These are phyloP conservation scores for Lacerta viridis DNA, from an alignment of 2,797 vertebrate genomes.

Conservation along the genomic window DNA sequence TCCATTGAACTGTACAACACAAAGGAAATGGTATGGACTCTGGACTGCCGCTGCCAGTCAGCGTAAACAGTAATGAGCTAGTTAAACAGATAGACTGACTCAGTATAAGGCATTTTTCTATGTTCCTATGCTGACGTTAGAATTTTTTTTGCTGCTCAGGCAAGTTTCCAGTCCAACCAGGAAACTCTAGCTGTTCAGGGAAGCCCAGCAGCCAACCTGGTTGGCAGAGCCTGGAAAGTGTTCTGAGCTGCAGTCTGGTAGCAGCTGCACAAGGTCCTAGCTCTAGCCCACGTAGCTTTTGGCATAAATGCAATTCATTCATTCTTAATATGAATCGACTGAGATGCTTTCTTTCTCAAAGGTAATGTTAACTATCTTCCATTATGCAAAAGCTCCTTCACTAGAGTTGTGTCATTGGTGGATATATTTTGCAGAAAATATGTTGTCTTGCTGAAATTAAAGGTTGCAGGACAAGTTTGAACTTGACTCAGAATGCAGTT, in stretches of 20 bases:
- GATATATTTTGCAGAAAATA: conserved; percentile 39
- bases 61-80: no score
- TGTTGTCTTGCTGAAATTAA: conserved; percentile 42
- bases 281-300: not conserved
- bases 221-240: not conserved
- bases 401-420: conserved; percentile 33
- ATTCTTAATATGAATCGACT: not conserved
- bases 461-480: conserved; percentile 50
- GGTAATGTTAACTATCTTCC: not conserved
- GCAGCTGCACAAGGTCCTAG: not conserved
- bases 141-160: not conserved
- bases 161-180: not conserved
- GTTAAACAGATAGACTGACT: no score
- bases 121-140: not conserved
- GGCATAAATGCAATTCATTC: not conserved
- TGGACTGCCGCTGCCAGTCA: no score
- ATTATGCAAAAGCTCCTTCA: not conserved
- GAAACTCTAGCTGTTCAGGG: not conserved
- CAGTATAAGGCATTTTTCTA: no score
- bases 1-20: not conserved
- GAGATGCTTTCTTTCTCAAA: not conserved
- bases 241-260: not conserved
- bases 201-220: not conserved
- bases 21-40: not conserved
- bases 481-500: conserved; percentile 12